Percentiles rank a stretch among this genome's conserved stretches.
Conservation (phyloP, 92 coral and sea anemone genomes). For the Porites rus region DNA sequence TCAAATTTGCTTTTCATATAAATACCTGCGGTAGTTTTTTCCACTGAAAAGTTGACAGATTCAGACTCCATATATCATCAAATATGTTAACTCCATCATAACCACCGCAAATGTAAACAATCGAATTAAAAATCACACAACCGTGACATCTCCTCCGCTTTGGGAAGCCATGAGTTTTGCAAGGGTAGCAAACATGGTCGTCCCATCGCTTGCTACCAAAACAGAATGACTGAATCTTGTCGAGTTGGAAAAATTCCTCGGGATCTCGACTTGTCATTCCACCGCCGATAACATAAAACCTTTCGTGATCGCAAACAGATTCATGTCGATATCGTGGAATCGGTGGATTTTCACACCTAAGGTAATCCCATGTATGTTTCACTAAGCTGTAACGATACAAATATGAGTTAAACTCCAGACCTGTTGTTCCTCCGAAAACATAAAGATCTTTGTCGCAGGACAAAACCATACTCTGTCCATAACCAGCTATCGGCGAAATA, state of each 20-base stretch:
- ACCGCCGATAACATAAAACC: constrained; percentile 91
- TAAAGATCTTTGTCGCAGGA: constrained; percentile 88
- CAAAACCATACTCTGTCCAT: constrained; percentile 93
- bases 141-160: constrained; percentile 96
- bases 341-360: constrained; percentile 59
- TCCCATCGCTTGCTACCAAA: constrained; percentile 74
- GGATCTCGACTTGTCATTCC: constrained; percentile 85
- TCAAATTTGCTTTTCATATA: too few species aligned
- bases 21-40: constrained; percentile 67
- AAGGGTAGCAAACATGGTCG: constrained; percentile 66
- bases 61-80: constrained; percentile 94
- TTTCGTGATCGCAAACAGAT: constrained; percentile 76
- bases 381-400: constrained; percentile 73
- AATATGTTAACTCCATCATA: constrained; percentile 75
- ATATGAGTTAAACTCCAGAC: constrained; percentile 78
- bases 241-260: constrained; percentile 65
- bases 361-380: constrained; percentile 75
- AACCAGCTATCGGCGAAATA: constrained; percentile 80
- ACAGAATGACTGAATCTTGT: constrained; percentile 75
- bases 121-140: constrained; percentile 77
- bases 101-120: constrained; percentile 90
- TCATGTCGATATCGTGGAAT: constrained; percentile 93
- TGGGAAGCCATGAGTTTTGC: constrained; percentile 75
- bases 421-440: constrained; percentile 95
- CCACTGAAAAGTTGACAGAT: constrained; percentile 84